Conservation (phyloP, 2,113 vertebrate species). For the Grantiella picta region DNA sequence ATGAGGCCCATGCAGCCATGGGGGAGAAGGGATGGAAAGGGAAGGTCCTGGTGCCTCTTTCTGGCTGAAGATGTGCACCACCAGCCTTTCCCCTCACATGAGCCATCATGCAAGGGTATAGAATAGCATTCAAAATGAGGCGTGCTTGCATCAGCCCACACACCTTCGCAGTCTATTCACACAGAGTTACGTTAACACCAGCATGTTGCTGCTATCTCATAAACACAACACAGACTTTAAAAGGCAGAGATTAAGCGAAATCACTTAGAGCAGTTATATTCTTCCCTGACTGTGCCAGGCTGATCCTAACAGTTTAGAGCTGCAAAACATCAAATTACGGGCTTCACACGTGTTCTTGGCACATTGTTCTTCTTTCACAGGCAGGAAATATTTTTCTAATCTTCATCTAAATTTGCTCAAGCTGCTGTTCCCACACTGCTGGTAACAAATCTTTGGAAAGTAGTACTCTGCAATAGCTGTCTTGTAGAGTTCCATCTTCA, state of each 20-base stretch:
- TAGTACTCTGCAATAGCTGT: not conserved
- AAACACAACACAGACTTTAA: not conserved
- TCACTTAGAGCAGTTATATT: not conserved
- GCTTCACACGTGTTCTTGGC: not conserved
- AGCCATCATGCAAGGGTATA: not conserved
- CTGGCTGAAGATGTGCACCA: not conserved
- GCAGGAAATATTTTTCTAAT: slow-evolving; percentile 15
- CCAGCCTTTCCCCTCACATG: not conserved
- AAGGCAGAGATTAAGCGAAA: not conserved
- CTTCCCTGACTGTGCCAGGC: not conserved
- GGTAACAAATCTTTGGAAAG: not conserved
- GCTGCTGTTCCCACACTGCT: not conserved
- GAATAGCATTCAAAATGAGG: not conserved
- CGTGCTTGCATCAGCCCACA: not conserved
- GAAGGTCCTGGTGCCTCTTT: not conserved
- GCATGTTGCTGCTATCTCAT: not conserved
- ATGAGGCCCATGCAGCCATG: accelerated
- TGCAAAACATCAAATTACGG: not conserved
- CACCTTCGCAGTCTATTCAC: not conserved
- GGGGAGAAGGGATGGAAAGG: not conserved
- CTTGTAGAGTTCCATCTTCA: not conserved
- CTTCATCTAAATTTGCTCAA: not conserved
- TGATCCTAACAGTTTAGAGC: not conserved
- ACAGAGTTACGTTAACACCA: accelerated
- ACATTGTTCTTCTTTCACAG: not conserved